A percentile compares a stretch with the other conserved stretches of the same genome.
Conservation (phyloP, 1,140 invertebrate species). For the Pseudomyrmex flavicornis region DNA sequence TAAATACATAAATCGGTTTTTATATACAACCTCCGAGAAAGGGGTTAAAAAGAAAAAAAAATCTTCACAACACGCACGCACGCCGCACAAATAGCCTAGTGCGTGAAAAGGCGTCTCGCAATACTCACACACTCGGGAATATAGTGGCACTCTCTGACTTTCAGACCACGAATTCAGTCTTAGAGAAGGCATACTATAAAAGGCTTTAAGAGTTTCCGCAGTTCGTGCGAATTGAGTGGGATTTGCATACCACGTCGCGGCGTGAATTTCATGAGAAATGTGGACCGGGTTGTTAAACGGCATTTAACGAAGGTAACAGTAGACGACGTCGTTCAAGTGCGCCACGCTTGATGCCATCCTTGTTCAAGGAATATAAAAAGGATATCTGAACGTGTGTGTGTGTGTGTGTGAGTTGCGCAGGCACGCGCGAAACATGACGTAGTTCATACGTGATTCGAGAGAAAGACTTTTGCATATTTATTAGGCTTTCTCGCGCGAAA, state of each 20-base stretch:
- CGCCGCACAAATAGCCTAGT: slow-evolving; percentile 49
- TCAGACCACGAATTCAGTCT: slow-evolving; percentile 73
- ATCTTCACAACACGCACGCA: background rate
- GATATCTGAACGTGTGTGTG: slow-evolving; percentile 68
- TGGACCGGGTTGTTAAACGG: slow-evolving; percentile 72
- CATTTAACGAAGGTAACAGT: slow-evolving; percentile 70
- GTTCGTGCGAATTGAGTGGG: slow-evolving; percentile 69
- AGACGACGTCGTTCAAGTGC: slow-evolving; percentile 65
- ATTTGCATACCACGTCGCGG: slow-evolving; percentile 70
- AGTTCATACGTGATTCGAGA: slow-evolving; percentile 58
- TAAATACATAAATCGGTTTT: slow-evolving; percentile 69
- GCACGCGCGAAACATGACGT: slow-evolving; percentile 75
- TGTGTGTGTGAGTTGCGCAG: too few species aligned
- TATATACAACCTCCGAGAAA: slow-evolving; percentile 45
- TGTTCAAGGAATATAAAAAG: slow-evolving; percentile 70
- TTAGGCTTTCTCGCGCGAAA: slow-evolving; percentile 50
- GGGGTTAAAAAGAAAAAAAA: slow-evolving; percentile 61
- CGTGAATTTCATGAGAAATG: slow-evolving; percentile 70
- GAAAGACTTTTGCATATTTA: slow-evolving; percentile 77
- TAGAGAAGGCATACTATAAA: slow-evolving; percentile 66
- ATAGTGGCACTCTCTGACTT: slow-evolving; percentile 71
- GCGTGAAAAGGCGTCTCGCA: slow-evolving; percentile 64
- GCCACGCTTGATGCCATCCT: background rate
- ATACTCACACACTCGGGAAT: slow-evolving; percentile 49
- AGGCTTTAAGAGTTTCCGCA: slow-evolving; percentile 73